These are phyloP conservation scores for Pogonomyrmex californicus DNA, from an alignment of 1,140 invertebrate genomes.

Conservation along the genomic window DNA sequence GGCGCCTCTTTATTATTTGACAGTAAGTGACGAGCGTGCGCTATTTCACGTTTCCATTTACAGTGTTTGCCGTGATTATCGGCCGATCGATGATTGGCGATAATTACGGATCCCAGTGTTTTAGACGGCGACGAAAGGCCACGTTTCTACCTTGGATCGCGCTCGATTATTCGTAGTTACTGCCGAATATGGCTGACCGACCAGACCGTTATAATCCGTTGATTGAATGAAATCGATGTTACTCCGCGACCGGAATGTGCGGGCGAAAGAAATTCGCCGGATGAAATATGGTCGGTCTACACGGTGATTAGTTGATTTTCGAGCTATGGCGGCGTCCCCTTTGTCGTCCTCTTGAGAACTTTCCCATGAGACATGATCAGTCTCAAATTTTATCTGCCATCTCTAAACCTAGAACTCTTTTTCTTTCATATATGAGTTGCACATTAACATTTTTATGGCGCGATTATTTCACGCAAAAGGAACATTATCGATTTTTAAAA, in stretches of 20 bases:
- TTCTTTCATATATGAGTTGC: not conserved
- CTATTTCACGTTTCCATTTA: conserved; percentile 56
- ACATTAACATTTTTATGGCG: conserved; percentile 10
- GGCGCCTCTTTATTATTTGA: not conserved
- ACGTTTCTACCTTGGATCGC: conserved; percentile 35
- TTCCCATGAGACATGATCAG: conserved; percentile 44
- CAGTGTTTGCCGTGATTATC: conserved; percentile 38
- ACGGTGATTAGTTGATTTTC: conserved; percentile 60
- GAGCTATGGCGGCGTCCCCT: not conserved
- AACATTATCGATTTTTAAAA: not conserved
- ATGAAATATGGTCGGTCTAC: conserved; percentile 44
- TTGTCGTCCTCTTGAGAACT: conserved; percentile 44
- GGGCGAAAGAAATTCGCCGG: conserved; percentile 53
- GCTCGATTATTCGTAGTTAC: conserved; percentile 64
- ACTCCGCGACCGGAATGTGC: conserved; percentile 38
- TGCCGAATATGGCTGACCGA: conserved; percentile 68
- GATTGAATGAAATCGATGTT: conserved; percentile 71
- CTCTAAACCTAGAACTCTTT: not conserved
- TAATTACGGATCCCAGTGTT: conserved; percentile 65
- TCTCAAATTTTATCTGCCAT: conserved; percentile 52
- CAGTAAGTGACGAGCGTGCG: conserved; percentile 52
- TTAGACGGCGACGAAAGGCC: conserved; percentile 48
- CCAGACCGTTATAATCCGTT: conserved; percentile 69
- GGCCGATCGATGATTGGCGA: conserved; percentile 15
- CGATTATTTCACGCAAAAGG: not conserved